A percentile compares a stretch with the other conserved stretches of the same genome.
phyloP scores from a whole-genome alignment of 2,797 vertebrate genomes.

The Sebastes goodei region DNA sequence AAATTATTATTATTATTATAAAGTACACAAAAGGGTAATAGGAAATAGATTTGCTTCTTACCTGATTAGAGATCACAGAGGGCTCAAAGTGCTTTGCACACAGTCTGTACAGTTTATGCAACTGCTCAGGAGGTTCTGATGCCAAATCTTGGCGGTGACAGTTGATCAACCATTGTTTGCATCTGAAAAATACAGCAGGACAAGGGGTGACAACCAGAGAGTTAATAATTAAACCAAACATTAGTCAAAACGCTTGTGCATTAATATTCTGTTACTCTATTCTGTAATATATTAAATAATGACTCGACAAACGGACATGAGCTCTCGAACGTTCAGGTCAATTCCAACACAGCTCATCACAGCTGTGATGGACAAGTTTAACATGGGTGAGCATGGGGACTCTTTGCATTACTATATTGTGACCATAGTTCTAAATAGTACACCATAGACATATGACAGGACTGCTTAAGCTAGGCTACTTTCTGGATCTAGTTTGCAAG shows the following conservation, averaged over 20 bases:
- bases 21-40: background rate
- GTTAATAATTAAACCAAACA: background rate
- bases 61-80: constrained; percentile 91
- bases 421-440: background rate
- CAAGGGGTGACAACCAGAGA: background rate
- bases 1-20: background rate
- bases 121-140: constrained; percentile 90
- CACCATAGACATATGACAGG: background rate
- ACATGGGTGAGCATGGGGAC: background rate
- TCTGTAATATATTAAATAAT: background rate
- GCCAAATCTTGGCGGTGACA: constrained; percentile 92
- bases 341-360: background rate
- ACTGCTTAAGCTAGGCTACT: background rate
- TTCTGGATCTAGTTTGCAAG: background rate
- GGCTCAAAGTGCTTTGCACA: constrained; percentile 97
- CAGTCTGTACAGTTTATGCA: constrained; percentile 92
- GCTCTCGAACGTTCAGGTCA: background rate
- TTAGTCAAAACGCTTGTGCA: background rate
- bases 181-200: constrained; percentile 57
- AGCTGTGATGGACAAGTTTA: background rate
- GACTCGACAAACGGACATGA: background rate
- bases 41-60: constrained; percentile 71
- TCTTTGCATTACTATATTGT: background rate
- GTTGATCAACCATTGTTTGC: constrained; percentile 82
- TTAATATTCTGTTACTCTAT: background rate